Evolutionary conservation across 2,888 invertebrate species (phyloP).

Genomic region (Sphinx pinastri): DNA sequence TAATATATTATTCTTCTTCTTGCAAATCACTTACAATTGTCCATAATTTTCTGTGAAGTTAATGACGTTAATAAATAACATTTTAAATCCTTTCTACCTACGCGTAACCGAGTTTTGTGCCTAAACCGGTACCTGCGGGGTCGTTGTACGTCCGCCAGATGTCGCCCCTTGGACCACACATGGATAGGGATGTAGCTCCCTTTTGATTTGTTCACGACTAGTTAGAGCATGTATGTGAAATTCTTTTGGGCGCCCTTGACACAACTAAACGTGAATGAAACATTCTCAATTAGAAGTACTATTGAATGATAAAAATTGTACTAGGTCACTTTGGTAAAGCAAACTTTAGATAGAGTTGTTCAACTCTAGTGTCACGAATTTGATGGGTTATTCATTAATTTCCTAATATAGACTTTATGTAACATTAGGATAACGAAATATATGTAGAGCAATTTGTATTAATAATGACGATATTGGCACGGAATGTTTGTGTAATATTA

Average conservation of each 20-base stretch:
- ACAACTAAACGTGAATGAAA: constrained; percentile 27
- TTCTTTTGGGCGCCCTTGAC: constrained; percentile 23
- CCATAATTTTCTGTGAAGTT: neutral
- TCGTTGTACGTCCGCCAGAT: constrained; percentile 43
- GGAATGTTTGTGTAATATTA: neutral
- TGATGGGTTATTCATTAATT: too few species aligned
- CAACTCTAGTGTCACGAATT: too few species aligned
- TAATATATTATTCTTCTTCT: neutral
- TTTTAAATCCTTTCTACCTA: constrained; percentile 12
- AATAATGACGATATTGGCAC: neutral
- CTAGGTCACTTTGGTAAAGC: too few species aligned
- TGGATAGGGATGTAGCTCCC: constrained; percentile 25
- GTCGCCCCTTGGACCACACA: constrained; percentile 35
- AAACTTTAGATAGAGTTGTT: too few species aligned
- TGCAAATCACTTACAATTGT: neutral
- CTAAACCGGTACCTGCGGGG: constrained; percentile 42
- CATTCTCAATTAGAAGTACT: neutral
- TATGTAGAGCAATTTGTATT: neutral
- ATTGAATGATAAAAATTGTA: too few species aligned
- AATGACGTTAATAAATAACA: neutral
- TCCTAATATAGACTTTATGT: too few species aligned
- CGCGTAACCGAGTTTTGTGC: constrained; percentile 5
- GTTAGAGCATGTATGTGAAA: constrained; percentile 24
- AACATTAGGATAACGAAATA: too few species aligned
- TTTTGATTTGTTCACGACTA: constrained; percentile 25